These are phyloP conservation scores for Chionis minor DNA, from an alignment of 2,113 vertebrate species.

Conservation along the genomic window DNA sequence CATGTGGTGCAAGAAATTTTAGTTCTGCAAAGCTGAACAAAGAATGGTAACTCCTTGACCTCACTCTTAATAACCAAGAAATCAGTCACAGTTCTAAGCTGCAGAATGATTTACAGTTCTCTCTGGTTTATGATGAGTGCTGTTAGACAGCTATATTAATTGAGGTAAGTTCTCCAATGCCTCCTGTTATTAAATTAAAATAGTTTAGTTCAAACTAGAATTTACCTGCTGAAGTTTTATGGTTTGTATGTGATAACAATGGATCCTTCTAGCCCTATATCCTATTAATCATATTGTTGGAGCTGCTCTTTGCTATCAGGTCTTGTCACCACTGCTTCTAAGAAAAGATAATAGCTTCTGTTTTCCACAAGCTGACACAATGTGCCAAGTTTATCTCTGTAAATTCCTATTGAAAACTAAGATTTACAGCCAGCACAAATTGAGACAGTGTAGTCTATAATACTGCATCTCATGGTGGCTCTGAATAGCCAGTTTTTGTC, in stretches of 20 bases:
- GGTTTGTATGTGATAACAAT: background rate
- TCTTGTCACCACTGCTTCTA: background rate
- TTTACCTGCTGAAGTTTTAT: background rate
- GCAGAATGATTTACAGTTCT: background rate
- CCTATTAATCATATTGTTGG: background rate
- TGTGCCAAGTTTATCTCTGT: background rate
- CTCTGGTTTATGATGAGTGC: background rate
- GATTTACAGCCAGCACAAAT: background rate
- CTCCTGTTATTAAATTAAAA: background rate
- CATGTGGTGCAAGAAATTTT: background rate
- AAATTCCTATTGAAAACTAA: background rate
- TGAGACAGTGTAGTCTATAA: background rate
- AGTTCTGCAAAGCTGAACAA: background rate
- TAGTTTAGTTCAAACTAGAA: background rate
- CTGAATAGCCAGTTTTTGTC: background rate
- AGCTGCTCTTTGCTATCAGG: background rate
- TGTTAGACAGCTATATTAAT: background rate
- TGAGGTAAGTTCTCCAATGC: background rate
- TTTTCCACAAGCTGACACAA: constrained; percentile 2
- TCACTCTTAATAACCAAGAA: background rate
- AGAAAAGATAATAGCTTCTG: background rate
- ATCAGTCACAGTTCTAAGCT: background rate
- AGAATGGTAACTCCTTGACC: background rate
- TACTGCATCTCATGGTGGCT: background rate
- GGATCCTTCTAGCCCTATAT: background rate